phyloP scores from a whole-genome alignment of 2,888 invertebrate genomes.

The Athalia circularis region DNA sequence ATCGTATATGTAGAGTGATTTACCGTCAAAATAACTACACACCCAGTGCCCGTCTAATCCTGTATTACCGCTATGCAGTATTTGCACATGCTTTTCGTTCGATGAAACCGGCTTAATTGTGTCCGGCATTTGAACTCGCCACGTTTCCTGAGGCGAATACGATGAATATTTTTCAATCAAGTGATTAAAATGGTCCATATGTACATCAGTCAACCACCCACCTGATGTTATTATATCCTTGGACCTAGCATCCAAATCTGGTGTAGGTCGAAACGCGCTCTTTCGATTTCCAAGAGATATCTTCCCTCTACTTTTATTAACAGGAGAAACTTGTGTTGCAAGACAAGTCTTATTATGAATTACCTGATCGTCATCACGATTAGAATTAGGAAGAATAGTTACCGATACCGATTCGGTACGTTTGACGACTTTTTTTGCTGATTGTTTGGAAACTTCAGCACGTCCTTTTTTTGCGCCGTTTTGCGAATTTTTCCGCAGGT shows the following conservation, averaged over 20 bases:
- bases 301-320: not conserved
- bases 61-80: slow-evolving; percentile 45
- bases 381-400: no score
- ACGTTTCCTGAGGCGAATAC: slow-evolving; percentile 41
- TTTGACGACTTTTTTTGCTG: no score
- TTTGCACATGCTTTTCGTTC: slow-evolving; percentile 50
- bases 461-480: not conserved
- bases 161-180: slow-evolving; percentile 41
- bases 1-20: not conserved
- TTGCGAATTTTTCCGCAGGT: not conserved
- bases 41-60: slow-evolving; percentile 22
- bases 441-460: not conserved
- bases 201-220: slow-evolving; percentile 43
- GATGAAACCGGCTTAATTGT: slow-evolving; percentile 44
- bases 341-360: no score
- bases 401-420: no score
- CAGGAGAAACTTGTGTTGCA: not conserved
- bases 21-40: slow-evolving; percentile 3
- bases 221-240: not conserved
- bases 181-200: slow-evolving; percentile 41
- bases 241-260: not conserved
- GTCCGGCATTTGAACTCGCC: slow-evolving; percentile 27
- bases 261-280: not conserved
- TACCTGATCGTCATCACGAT: no score
- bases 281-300: not conserved